Evolutionary conservation across 2,888 invertebrate species (phyloP), one percentile per base, ranked within the genome.

Genomic region (Mimas tiliae): DNA sequence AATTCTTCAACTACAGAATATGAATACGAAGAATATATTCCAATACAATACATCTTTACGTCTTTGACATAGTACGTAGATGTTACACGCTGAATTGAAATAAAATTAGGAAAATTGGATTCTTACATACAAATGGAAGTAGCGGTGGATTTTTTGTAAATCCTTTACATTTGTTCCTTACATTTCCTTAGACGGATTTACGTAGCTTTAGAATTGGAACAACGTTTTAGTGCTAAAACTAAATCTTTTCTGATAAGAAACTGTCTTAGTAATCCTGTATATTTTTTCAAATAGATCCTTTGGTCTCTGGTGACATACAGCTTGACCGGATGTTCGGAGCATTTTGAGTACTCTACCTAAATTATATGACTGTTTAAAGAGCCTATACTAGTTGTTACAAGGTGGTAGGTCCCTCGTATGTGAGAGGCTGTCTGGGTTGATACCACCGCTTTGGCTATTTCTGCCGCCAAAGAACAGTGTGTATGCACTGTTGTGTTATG

Each of bases 61-160:
- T 27, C 33, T 58, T 42, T 12, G 34, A 58, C 42, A 58, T 42
- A 38, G 38, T 11, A 42, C 2, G 16, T 38, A 58, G 38, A 58
- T 19, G 58, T 58, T 58, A 58, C 53, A 53, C 58, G 19, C 19
- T 42, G 58, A 38, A 58, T 58, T 58, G 58, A 42, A 58, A 58
- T 58, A 58, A 58, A 58, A 58, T 58, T 58, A 58, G 38, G 58
- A 58, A 58, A 58, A 58, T 58, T 58, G 58, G 19, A 58, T 58
- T 58, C 58, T 58, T 42, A 58, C 58, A 58, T 58, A 58, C 42
- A 58, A 58, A 58, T 58, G 58, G 58, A 19, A 58, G 58, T 58
- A 58, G 42, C 42, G 58, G 58, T 58, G 58, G 58, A 58, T 58
- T 58, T 58, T 38, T 42, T 45, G 19, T 6, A 58, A 58, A 58